Evolutionary conservation across 23 tunicate genomes (phyloP).

Genomic region (Styela clava): DNA sequence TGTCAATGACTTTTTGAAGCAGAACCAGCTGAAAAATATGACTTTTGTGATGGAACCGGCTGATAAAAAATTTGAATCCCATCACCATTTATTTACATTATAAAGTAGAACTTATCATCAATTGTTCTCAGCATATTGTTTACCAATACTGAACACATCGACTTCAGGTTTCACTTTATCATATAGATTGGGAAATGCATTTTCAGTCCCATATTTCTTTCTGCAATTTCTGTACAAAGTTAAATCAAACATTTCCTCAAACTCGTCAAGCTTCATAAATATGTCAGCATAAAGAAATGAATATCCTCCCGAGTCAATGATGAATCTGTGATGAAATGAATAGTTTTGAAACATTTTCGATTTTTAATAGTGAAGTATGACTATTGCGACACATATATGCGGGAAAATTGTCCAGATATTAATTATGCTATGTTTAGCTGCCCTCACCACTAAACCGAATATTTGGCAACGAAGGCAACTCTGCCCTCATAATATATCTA

Average conservation of each 20-base stretch:
- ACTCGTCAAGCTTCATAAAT: conserved; percentile 68
- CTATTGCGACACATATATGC: background rate
- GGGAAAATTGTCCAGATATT: background rate
- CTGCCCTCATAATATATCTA: too few species aligned
- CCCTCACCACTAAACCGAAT: too few species aligned
- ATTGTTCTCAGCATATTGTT: conserved; percentile 26
- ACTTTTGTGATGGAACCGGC: too few species aligned
- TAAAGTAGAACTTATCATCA: too few species aligned
- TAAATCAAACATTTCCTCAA: conserved; percentile 75
- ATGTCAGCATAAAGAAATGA: conserved; percentile 82
- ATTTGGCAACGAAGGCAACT: too few species aligned
- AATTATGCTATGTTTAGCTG: background rate
- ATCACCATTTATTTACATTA: too few species aligned
- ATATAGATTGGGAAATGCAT: conserved; percentile 76
- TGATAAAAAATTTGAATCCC: too few species aligned
- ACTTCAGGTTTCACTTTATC: conserved; percentile 74
- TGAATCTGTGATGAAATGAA: conserved; percentile 41
- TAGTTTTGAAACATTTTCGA: background rate
- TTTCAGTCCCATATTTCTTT: conserved; percentile 49
- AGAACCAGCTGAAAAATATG: too few species aligned
- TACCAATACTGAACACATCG: conserved; percentile 64
- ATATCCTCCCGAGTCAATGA: conserved; percentile 69
- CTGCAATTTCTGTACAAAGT: conserved; percentile 65
- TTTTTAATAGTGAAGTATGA: too few species aligned
- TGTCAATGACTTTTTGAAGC: too few species aligned